Percentiles rank a stretch among this genome's conserved stretches.
phyloP scores from a whole-genome alignment of 2,888 invertebrate species.

The Rhingia rostrata region DNA sequence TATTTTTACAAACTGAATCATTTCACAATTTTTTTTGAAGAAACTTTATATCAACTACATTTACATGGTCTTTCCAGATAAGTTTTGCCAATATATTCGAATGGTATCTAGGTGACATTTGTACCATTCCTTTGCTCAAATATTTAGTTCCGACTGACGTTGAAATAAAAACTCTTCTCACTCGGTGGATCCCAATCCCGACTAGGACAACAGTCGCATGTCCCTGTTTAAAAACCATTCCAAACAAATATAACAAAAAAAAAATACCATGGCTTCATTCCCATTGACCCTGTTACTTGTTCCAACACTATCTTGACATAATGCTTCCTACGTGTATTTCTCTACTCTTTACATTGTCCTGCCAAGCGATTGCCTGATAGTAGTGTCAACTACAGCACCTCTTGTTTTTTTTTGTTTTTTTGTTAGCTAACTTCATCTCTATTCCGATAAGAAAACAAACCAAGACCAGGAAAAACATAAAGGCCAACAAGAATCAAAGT shows the following conservation, averaged over 20 bases:
- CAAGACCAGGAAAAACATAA: not conserved
- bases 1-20: too few relatives aligned
- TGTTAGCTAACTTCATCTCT: not conserved
- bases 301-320: not conserved
- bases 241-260: not conserved
- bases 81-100: too few relatives aligned
- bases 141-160: too few relatives aligned
- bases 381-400: not conserved
- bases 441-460: not conserved
- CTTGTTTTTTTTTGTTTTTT: not conserved
- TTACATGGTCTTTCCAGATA: too few relatives aligned
- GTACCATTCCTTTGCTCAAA: too few relatives aligned
- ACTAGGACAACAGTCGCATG: too few relatives aligned
- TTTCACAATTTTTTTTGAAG: too few relatives aligned
- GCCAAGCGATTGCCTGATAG: slow-evolving; percentile 3
- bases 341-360: not conserved
- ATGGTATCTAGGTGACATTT: too few relatives aligned
- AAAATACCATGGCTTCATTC: not conserved
- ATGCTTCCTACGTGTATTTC: not conserved
- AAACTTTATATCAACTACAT: too few relatives aligned
- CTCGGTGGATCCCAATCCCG: too few relatives aligned
- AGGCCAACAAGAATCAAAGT: not conserved
- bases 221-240: not conserved
- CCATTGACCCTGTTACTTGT: slow-evolving; percentile 3
- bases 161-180: too few relatives aligned